phyloP scores from a whole-genome alignment of 2,113 vertebrate genomes.

The Vulpes vulpes region DNA sequence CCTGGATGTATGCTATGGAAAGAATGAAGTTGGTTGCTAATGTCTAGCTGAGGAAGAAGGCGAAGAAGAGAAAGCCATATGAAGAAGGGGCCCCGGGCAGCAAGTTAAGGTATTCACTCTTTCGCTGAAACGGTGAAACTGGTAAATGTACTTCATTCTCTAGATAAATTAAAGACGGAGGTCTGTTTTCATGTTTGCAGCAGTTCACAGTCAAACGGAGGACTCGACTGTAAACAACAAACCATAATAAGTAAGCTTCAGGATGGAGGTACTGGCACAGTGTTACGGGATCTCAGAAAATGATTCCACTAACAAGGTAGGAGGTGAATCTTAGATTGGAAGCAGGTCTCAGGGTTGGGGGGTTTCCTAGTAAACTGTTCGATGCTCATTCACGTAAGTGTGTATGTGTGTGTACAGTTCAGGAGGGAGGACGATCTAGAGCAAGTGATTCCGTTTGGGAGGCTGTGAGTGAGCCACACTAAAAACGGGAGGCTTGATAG shows the following conservation, averaged over 20 bases:
- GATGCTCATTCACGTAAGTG: neutral
- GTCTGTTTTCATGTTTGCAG: neutral
- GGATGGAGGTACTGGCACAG: no score
- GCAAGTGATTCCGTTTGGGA: neutral
- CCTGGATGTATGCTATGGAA: neutral
- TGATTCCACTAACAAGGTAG: neutral
- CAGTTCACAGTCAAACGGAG: neutral
- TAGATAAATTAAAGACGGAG: neutral
- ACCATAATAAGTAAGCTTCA: neutral
- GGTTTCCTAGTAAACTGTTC: neutral
- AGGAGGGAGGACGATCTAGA: neutral
- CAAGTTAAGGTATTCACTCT: neutral
- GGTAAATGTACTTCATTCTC: neutral
- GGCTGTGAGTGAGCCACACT: neutral
- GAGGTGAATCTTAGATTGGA: neutral
- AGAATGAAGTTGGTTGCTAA: neutral
- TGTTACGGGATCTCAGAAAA: neutral
- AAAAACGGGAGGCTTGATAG: neutral
- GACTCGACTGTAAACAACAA: neutral
- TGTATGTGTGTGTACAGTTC: neutral
- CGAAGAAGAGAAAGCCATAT: neutral
- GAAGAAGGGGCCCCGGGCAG: neutral
- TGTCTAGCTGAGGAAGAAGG: neutral
- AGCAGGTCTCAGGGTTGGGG: neutral
- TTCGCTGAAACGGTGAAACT: neutral